A percentile compares a stretch with the other conserved stretches of the same genome.
These are phyloP conservation scores for Xanthia icteritia DNA, from an alignment of 2,888 invertebrate genomes.

Conservation along the genomic window DNA sequence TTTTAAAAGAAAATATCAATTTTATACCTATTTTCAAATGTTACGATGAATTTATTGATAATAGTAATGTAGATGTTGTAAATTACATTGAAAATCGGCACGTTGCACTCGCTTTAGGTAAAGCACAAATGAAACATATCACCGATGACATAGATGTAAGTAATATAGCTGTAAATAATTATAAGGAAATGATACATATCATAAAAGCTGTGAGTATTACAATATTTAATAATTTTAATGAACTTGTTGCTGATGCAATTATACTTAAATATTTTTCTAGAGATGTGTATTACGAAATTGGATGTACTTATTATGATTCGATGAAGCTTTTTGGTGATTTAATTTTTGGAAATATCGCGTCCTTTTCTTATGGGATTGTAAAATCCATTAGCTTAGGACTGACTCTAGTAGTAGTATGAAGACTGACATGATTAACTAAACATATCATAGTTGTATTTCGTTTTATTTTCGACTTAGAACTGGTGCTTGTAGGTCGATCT, in stretches of 20 bases:
- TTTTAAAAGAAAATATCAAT: slow-evolving; percentile 78
- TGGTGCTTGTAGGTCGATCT: slow-evolving; percentile 91
- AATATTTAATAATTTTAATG: slow-evolving; percentile 89
- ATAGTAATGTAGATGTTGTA: slow-evolving; percentile 79
- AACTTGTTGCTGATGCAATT: slow-evolving; percentile 88
- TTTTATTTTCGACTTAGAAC: slow-evolving; percentile 89
- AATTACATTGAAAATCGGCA: slow-evolving; percentile 78
- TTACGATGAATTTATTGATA: slow-evolving; percentile 85
- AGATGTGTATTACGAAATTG: slow-evolving; percentile 88
- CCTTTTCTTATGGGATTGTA: slow-evolving; percentile 89
- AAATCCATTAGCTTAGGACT: slow-evolving; percentile 89
- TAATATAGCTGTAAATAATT: slow-evolving; percentile 83
- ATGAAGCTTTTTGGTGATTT: slow-evolving; percentile 87
- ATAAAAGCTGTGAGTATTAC: slow-evolving; percentile 90
- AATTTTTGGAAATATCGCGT: slow-evolving; percentile 88
- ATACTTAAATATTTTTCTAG: slow-evolving; percentile 91
- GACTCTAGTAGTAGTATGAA: slow-evolving; percentile 89
- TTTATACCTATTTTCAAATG: slow-evolving; percentile 86
- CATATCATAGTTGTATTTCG: slow-evolving; percentile 89
- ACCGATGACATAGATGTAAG: slow-evolving; percentile 80
- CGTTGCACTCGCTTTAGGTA: slow-evolving; percentile 87
- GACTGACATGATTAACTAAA: slow-evolving; percentile 89
- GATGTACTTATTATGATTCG: slow-evolving; percentile 83
- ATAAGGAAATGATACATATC: slow-evolving; percentile 89
- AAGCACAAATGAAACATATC: slow-evolving; percentile 83